These are phyloP conservation scores for Tangachromis dhanisi DNA, from an alignment of 2,113 vertebrate genomes.

Conservation along the genomic window DNA sequence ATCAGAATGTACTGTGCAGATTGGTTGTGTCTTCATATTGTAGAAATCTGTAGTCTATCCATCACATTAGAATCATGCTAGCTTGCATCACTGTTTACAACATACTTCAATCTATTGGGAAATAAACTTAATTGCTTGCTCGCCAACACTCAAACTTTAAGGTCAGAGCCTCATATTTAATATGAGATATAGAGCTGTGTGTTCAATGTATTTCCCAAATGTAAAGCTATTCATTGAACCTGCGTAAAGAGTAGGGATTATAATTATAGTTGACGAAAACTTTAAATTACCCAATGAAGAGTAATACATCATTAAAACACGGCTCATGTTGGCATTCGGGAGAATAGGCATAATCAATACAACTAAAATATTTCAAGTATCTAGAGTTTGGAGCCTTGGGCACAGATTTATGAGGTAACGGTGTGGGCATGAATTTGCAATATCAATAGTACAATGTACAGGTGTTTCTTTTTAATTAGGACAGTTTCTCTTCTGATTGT, in stretches of 20 bases:
- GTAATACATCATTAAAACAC: constrained; percentile 1
- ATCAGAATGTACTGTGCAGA: not conserved
- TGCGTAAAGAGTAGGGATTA: not conserved
- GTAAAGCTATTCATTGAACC: not conserved
- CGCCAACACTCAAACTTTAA: not conserved
- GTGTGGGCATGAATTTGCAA: not conserved
- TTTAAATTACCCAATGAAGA: not conserved
- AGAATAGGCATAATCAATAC: constrained; percentile 17
- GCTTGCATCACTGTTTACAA: not conserved
- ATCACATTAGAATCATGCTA: not conserved
- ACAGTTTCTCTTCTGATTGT: not conserved
- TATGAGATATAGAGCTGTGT: not conserved
- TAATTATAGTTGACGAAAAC: not conserved
- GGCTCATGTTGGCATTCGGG: not conserved
- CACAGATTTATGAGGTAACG: not conserved
- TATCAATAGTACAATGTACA: not conserved
- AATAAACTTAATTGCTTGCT: not conserved
- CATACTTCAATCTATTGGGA: not conserved
- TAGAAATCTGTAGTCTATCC: not conserved
- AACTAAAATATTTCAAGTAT: not conserved
- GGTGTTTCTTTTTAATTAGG: not conserved
- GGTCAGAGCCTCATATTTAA: not conserved
- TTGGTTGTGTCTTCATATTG: not conserved
- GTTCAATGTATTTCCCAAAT: not conserved
- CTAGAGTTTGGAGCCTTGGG: not conserved